Percentiles rank a stretch among this genome's conserved stretches.
phyloP scores from a whole-genome alignment of 1,140 invertebrate genomes.

The Aethina tumida region DNA sequence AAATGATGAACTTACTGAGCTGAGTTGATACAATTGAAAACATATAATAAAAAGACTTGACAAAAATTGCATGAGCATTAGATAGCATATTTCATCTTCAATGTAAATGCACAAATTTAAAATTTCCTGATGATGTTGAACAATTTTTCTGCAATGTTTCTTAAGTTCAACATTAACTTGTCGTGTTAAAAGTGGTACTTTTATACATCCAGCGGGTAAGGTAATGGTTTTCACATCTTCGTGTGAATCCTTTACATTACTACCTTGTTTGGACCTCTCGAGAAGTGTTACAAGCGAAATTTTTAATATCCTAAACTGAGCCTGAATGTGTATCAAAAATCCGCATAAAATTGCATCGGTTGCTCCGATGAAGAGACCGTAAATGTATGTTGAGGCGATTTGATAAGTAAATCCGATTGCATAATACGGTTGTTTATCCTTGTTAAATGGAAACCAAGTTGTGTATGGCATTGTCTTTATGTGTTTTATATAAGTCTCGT shows the following conservation, averaged over 20 bases:
- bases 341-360: slow-evolving; percentile 14
- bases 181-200: neutral
- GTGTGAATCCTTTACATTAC: no score
- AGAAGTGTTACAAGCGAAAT: slow-evolving; percentile 3
- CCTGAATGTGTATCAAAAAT: slow-evolving; percentile 12
- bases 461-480: slow-evolving; percentile 10
- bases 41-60: slow-evolving; percentile 12
- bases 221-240: no score
- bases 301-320: slow-evolving; percentile 15
- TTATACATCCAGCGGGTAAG: slow-evolving; percentile 2
- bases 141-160: neutral
- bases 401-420: slow-evolving; percentile 9
- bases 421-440: slow-evolving; percentile 8
- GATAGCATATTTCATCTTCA: slow-evolving; percentile 10
- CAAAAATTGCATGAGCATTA: slow-evolving; percentile 16
- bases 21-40: slow-evolving; percentile 18
- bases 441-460: slow-evolving; percentile 10
- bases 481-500: slow-evolving; percentile 5
- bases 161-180: neutral
- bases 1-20: slow-evolving; percentile 6
- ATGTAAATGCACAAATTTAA: slow-evolving; percentile 10
- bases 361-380: slow-evolving; percentile 11
- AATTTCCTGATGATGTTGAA: slow-evolving; percentile 14
- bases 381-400: slow-evolving; percentile 1
- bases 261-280: no score